Evolutionary conservation across 2,888 invertebrate genomes (phyloP).

Genomic region (Epinotia ramella): DNA sequence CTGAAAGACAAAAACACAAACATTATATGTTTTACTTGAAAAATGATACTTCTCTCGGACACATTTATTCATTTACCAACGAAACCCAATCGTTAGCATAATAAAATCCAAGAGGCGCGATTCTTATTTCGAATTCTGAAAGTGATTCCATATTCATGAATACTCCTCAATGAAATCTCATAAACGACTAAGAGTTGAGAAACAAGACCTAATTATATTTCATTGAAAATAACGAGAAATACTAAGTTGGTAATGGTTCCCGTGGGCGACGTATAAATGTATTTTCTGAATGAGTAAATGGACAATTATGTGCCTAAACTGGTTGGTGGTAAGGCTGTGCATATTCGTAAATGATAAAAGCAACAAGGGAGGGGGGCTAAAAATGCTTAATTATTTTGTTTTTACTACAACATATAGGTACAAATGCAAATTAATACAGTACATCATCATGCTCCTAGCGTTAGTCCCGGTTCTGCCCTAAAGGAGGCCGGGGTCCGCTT

Average conservation of each 20-base stretch:
- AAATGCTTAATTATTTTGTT: too few relatives aligned
- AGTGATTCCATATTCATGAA: neutral
- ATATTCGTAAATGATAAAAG: neutral
- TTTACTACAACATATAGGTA: too few relatives aligned
- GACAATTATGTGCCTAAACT: slow-evolving; percentile 24
- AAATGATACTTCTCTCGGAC: too few relatives aligned
- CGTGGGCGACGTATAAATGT: neutral
- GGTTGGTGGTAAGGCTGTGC: neutral
- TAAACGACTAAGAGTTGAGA: slow-evolving; percentile 1
- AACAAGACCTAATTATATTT: slow-evolving; percentile 11
- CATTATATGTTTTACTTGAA: too few relatives aligned
- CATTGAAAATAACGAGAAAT: neutral
- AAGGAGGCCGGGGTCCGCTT: too few relatives aligned
- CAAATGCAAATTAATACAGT: too few relatives aligned
- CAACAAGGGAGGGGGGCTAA: too few relatives aligned
- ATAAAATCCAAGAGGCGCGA: too few relatives aligned
- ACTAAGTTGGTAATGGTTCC: neutral
- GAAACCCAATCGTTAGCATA: too few relatives aligned
- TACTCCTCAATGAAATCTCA: slow-evolving; percentile 3
- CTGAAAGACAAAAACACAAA: too few relatives aligned
- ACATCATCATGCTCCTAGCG: neutral
- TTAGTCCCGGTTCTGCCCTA: too few relatives aligned
- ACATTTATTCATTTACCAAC: too few relatives aligned
- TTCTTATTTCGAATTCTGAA: neutral
- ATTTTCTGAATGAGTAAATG: slow-evolving; percentile 16